These are phyloP conservation scores for Phylloscopus whistleri DNA, from an alignment of 2,113 vertebrate species.

Conservation along the genomic window DNA sequence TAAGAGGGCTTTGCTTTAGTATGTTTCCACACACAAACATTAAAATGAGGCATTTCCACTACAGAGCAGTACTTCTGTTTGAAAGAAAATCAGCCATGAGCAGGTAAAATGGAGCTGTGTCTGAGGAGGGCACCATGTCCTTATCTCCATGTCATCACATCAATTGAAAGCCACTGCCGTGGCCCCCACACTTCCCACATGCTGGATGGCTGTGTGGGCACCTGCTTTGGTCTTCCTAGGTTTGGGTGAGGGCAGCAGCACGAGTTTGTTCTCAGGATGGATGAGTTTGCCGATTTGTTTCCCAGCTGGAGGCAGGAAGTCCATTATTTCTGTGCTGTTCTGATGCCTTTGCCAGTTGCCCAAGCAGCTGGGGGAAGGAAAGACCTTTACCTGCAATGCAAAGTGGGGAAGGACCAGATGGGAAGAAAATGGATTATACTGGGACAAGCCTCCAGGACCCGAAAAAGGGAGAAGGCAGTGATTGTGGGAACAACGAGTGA, in stretches of 20 bases:
- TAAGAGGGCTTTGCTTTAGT: background rate
- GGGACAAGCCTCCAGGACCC: background rate
- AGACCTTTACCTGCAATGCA: background rate
- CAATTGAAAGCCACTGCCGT: background rate
- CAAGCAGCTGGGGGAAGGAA: background rate
- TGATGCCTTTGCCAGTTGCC: background rate
- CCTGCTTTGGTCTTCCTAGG: background rate
- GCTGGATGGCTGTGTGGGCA: background rate
- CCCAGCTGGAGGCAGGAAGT: background rate
- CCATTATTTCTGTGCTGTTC: background rate
- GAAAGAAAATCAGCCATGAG: background rate
- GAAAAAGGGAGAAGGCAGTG: background rate
- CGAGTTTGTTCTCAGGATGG: background rate
- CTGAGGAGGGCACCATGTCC: background rate
- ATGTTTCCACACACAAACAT: background rate
- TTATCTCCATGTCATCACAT: background rate
- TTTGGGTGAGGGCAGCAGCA: background rate
- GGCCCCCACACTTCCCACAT: background rate
- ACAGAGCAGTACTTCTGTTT: background rate
- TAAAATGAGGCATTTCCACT: background rate
- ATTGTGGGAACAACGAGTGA: background rate
- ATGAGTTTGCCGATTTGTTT: rapidly evolving
- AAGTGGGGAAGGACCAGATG: background rate
- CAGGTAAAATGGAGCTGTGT: background rate
- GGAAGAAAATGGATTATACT: background rate